These are phyloP conservation scores for Rhabdomys pumilio DNA, from an alignment of 2,797 vertebrate genomes.

Conservation along the genomic window DNA sequence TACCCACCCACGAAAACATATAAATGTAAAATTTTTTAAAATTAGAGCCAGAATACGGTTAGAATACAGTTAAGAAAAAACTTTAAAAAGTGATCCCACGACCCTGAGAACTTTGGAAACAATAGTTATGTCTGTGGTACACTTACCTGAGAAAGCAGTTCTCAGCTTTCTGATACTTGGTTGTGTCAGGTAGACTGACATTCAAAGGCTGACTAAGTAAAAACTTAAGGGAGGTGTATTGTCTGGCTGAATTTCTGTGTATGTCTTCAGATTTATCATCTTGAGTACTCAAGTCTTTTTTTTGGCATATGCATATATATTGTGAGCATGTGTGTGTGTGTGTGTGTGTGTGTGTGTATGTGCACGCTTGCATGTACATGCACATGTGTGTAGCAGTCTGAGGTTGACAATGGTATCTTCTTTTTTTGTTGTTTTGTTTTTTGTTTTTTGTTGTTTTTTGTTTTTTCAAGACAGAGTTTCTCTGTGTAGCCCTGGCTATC, in stretches of 20 bases:
- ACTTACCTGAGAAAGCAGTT: background rate
- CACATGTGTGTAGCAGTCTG: no score
- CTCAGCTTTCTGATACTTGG: background rate
- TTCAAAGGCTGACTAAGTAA: conserved; percentile 30
- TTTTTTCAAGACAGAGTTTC: no score
- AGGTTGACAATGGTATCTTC: background rate
- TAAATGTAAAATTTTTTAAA: background rate
- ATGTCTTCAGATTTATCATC: conserved; percentile 1
- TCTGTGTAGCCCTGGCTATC: no score
- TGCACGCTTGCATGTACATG: background rate
- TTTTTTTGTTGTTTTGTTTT: background rate
- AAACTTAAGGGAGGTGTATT: background rate
- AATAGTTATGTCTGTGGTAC: background rate
- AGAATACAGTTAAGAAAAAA: conserved; percentile 1
- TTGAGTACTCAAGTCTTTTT: background rate
- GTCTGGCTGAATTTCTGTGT: conserved; percentile 41
- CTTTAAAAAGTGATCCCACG: conserved; percentile 36
- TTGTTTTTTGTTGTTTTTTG: no score
- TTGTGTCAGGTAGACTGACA: background rate
- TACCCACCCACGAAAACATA: background rate
- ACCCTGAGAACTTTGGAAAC: conserved; percentile 51
- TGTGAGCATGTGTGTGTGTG: background rate
- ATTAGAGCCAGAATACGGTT: background rate
- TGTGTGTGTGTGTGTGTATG: background rate
- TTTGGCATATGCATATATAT: background rate